Base-by-base conservation (phyloP, 2,888 invertebrate species). In the Pandemis heparana region DNA sequence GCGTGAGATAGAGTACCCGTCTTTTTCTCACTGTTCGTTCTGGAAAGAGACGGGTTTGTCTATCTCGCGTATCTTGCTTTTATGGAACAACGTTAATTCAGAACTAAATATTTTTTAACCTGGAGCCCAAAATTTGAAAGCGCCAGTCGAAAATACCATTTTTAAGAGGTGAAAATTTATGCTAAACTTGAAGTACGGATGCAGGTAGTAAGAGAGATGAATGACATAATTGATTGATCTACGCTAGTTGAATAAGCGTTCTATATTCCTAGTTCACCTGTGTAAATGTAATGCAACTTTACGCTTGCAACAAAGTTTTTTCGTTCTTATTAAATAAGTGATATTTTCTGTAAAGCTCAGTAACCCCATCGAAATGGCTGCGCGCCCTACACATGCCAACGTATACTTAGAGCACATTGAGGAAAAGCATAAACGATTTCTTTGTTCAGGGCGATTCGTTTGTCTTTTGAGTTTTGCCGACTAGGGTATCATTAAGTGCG, bases 401-500 rank as follows among this genome's bases (percentile, higher is more conserved):
- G 14, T 56, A 59, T 62, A 32, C 23, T 32, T 32, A 72, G 68
- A 71, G 80, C 74, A 70, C 77, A 76, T 85, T 82, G 81, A 84
- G 84, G 85, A 85, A 86, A 87, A 85, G 81, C 81, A 82, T 79
- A 81, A 83, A 86, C 82, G 83, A 83, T 86, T 86, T 87, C 87
- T 86, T 90, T 90, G 87, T 87, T 84, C 85, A 48, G 80, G 75
- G 81, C 80, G 80, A 85, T 88, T 84, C 88, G 86, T 88, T 89
- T 88, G 88, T 90, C 87, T 90, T 91, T 89, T 89, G 89, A 89
- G 85, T 88, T 89, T 87, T 87, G 83, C 81, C 83, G 80, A 80
- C 83, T 82, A 84, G 83, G 83, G 83, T 85, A 86, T 90, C 90
- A 89, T 91, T 91, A 91, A 87, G 85, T 86, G 81, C 83, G 85